A percentile compares a stretch with the other conserved stretches of the same genome.
These are phyloP conservation scores for Halyomorpha halys DNA, from an alignment of 1,140 invertebrate species.

Conservation along the genomic window DNA sequence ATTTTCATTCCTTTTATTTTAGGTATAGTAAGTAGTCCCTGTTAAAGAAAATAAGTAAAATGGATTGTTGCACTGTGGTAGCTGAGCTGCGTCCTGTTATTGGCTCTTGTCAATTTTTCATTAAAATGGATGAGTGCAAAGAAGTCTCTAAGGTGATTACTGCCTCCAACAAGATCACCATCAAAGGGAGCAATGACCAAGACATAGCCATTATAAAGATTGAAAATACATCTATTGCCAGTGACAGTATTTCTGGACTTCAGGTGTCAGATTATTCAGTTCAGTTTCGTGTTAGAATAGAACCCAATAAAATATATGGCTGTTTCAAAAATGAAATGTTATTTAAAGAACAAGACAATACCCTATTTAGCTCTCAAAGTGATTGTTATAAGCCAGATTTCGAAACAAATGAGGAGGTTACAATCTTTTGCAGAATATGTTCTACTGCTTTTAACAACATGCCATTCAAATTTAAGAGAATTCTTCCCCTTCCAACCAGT, in stretches of 20 bases:
- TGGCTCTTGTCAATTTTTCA: conserved; percentile 15
- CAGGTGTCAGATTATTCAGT: not conserved
- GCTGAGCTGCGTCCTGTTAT: conserved; percentile 5
- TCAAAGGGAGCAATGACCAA: not conserved
- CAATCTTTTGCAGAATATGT: not conserved
- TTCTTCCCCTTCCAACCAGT: conserved; percentile 16
- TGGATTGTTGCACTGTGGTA: not conserved
- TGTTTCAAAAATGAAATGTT: conserved; percentile 13
- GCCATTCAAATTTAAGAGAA: conserved; percentile 2
- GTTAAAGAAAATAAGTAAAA: not conserved
- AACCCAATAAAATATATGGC: conserved; percentile 3
- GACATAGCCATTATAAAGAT: not conserved
- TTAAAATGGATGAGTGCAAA: not conserved
- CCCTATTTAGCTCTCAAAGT: not conserved
- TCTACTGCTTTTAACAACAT: not conserved
- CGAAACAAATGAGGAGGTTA: not conserved
- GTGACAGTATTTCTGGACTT: conserved; percentile 8
- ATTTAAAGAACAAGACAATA: not conserved
- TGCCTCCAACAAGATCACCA: not conserved
- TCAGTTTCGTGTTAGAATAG: not conserved
- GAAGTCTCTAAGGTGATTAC: not conserved
- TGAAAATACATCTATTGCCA: not conserved
- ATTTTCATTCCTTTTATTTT: too few species aligned
- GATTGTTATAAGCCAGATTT: not conserved
- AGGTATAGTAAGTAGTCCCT: too few species aligned